Conservation (phyloP, 2,113 vertebrate genomes). For the Eptesicus fuscus region DNA sequence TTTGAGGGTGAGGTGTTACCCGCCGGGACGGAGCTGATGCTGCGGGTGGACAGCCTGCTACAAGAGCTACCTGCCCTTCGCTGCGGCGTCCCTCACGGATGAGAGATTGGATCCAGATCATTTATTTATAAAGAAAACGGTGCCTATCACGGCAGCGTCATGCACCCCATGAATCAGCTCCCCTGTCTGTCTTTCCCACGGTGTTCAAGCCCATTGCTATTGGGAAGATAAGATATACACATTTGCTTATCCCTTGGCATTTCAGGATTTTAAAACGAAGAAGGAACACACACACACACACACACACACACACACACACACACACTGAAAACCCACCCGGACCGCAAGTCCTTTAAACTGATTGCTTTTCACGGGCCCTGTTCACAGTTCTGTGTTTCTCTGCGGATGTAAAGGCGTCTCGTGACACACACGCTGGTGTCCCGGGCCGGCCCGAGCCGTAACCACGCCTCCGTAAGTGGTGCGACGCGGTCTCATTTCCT, state of each 20-base stretch:
- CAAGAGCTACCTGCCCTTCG: background rate
- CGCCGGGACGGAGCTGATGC: background rate
- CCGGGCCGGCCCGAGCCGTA: background rate
- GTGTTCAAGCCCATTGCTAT: background rate
- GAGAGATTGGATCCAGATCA: background rate
- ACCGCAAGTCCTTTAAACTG: constrained; percentile 45
- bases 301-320: no score
- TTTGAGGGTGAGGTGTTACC: background rate
- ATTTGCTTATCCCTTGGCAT: constrained; percentile 36
- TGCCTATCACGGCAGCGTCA: background rate
- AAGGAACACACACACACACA: background rate
- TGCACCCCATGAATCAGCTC: background rate
- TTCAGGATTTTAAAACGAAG: constrained; percentile 32
- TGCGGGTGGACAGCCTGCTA: background rate
- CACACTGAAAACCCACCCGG: background rate
- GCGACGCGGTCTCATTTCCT: background rate
- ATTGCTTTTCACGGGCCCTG: background rate
- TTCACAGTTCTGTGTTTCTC: background rate
- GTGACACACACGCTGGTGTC: background rate
- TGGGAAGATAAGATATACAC: background rate
- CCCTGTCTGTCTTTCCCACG: background rate
- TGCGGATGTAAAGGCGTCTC: background rate
- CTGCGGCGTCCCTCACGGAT: background rate
- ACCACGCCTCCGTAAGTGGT: background rate
- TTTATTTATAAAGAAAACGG: constrained; percentile 20